Evolutionary conservation across 2,113 vertebrate species (phyloP), one percentile per base, ranked within the genome.

Genomic region (Syngnathus scovelli): DNA sequence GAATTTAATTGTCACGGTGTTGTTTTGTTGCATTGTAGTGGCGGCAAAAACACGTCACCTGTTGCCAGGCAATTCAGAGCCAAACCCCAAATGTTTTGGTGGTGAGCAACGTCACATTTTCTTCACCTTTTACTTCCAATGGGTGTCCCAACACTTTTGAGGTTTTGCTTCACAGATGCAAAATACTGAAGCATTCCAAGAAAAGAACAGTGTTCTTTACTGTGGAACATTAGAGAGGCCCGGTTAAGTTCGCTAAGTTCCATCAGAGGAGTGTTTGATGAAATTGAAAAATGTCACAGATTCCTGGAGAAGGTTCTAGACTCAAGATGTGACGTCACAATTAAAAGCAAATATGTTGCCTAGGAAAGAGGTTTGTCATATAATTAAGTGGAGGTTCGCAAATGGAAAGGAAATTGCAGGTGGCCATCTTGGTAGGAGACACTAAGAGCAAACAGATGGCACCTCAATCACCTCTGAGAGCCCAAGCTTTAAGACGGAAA

Each of bases 401-500:
- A 41, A 7, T 7, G 16, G 13, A 48, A 16, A 3, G 37, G 2
- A 5, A 11, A 68, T 69, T 39, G 60, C 63, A 62, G 67, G 7
- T 15, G 64, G 62, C 64, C 51, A 63, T 62, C 21, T 38, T 19
- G 55, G 68, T 19, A 36, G 59, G 36, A 38, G 61, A 38, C 6
- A 52, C 41, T 49, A 38, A 44, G 23, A 64, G n/a, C 13, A 36
- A 76, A 72, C 68, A 75, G 67, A 54, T 33, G 59, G 41, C 23
- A 73, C 66, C 56, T 74, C 64, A 52, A 66, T 70, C 72, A 36
- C n/a, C 0, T 66, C 52, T 4, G 13, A 36, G 27, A 18, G 48
- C 66, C n/a, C 23, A 61, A 58, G 61, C 62, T 64, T 64, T 37
- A 61, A 64, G 65, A 19, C 1, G 16, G 58, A 73, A 33, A 13